These are phyloP conservation scores for Limnothrissa miodon DNA, from an alignment of 2,113 vertebrate species.

Conservation along the genomic window DNA sequence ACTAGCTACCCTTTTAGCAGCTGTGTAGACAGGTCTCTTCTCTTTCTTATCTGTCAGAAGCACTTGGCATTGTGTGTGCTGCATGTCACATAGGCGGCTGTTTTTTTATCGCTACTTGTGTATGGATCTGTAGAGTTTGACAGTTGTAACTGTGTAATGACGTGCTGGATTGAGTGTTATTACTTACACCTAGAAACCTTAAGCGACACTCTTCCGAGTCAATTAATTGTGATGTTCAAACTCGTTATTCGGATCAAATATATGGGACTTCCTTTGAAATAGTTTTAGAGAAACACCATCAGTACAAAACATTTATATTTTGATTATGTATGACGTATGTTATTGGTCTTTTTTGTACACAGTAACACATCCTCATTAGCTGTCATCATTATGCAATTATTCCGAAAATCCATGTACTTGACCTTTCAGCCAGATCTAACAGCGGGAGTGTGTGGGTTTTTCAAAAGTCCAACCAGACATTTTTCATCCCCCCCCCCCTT, in stretches of 20 bases:
- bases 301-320: background rate
- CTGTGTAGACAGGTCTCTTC: slow-evolving; percentile 38
- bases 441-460: slow-evolving; percentile 40
- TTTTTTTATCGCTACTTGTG: background rate
- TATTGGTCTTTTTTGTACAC: background rate
- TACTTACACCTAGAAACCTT: background rate
- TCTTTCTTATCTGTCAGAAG: slow-evolving; percentile 58
- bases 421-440: background rate
- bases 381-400: background rate
- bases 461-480: slow-evolving; percentile 9
- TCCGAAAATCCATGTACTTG: background rate
- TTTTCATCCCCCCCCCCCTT: too few relatives aligned
- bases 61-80: slow-evolving; percentile 48
- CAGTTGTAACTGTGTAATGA: background rate
- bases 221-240: background rate
- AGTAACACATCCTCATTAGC: background rate
- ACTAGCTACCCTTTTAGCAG: slow-evolving; percentile 44
- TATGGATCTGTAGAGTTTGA: background rate
- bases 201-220: background rate
- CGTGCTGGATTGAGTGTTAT: background rate
- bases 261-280: background rate
- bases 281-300: background rate
- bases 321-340: background rate
- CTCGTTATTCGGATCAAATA: background rate
- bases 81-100: slow-evolving; percentile 29